A percentile compares a stretch with the other conserved stretches of the same genome.
Conservation (phyloP, 1,140 invertebrate genomes). For the Polyergus mexicanus region DNA sequence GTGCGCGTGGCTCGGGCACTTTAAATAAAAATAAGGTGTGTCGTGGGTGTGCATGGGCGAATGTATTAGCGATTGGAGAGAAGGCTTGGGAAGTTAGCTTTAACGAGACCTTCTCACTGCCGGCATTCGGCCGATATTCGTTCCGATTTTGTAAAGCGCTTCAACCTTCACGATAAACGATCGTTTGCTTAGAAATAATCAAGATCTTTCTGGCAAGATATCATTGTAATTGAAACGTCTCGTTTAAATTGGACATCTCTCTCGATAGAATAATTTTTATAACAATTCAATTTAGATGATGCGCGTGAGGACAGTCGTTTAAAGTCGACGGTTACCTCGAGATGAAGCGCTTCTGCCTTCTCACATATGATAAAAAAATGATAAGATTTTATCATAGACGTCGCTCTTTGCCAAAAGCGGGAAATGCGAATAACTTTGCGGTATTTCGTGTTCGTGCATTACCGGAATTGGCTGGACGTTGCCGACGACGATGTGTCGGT, state of each 20-base stretch:
- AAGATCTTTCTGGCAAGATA: neutral
- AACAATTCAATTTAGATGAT: constrained; percentile 8
- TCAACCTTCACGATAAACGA: neutral
- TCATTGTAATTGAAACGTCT: neutral
- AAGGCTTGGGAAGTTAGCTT: constrained; percentile 75
- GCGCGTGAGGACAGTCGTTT: neutral
- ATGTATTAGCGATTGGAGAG: constrained; percentile 85
- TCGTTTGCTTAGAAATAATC: neutral
- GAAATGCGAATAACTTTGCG: constrained; percentile 56
- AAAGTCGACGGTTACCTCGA: neutral
- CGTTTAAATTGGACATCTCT: no score
- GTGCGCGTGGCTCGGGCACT: constrained; percentile 73
- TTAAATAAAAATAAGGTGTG: constrained; percentile 86
- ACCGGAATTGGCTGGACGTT: constrained; percentile 67
- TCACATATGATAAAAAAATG: constrained; percentile 18
- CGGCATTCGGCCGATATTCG: neutral
- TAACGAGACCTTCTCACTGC: constrained; percentile 76
- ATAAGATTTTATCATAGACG: constrained; percentile 2
- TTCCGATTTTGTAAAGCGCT: neutral
- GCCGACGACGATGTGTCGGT: constrained; percentile 53
- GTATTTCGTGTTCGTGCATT: constrained; percentile 76
- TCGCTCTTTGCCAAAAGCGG: neutral
- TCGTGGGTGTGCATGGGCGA: constrained; percentile 78
- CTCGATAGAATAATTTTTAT: neutral
- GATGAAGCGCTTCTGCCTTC: neutral